These are phyloP conservation scores for Steinernema feltiae DNA, from an alignment of 1,140 invertebrate genomes.

Conservation along the genomic window DNA sequence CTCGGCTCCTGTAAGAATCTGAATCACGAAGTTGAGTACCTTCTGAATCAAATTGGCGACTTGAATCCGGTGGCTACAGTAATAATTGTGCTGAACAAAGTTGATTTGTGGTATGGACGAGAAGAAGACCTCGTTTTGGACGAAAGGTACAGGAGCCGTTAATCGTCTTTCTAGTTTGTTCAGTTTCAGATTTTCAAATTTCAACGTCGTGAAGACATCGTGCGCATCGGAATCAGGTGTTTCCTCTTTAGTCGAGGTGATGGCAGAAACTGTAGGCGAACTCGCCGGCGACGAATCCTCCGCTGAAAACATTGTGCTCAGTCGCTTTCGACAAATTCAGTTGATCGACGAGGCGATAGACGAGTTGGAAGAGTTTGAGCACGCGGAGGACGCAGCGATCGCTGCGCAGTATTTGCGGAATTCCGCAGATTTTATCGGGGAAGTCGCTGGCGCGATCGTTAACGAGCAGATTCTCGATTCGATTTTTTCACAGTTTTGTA, in stretches of 20 bases:
- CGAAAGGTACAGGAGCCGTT: not conserved
- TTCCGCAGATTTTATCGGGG: constrained; percentile 35
- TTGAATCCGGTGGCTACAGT: constrained; percentile 23
- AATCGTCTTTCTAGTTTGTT: not conserved
- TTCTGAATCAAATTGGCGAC: not conserved
- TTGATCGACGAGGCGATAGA: constrained; percentile 38
- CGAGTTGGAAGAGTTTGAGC: constrained; percentile 29
- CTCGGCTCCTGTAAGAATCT: not conserved
- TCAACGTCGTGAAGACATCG: constrained; percentile 34
- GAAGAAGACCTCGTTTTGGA: not conserved
- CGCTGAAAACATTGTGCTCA: constrained; percentile 29
- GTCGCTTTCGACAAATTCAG: constrained; percentile 37
- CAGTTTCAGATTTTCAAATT: constrained; percentile 28
- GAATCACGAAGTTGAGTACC: constrained; percentile 24
- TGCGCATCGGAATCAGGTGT: constrained; percentile 32
- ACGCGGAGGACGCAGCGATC: constrained; percentile 39
- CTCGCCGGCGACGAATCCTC: constrained; percentile 15
- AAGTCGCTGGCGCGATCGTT: constrained; percentile 45
- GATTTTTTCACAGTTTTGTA: constrained; percentile 54
- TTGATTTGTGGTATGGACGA: constrained; percentile 25
- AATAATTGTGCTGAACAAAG: constrained; percentile 43
- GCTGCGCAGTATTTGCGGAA: constrained; percentile 41
- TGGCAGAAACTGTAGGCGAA: not conserved
- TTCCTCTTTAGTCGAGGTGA: constrained; percentile 24
- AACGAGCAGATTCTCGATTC: constrained; percentile 43